Percentiles rank a stretch among this genome's conserved stretches.
These are phyloP conservation scores for Brevimyrus niger DNA, from an alignment of 2,113 vertebrate genomes.

Conservation along the genomic window DNA sequence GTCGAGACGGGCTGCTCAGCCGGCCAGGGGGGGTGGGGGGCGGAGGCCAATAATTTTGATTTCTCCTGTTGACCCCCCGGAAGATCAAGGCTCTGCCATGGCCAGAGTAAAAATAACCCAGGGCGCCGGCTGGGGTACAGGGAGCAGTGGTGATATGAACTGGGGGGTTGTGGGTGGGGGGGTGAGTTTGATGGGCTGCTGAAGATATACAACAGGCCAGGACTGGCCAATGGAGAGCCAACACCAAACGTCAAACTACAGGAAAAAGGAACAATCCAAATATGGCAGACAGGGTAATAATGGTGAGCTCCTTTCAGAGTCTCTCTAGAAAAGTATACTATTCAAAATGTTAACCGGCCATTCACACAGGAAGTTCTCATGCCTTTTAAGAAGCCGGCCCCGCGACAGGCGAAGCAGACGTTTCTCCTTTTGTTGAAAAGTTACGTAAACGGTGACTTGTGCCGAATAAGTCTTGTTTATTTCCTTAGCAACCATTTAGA, in stretches of 20 bases:
- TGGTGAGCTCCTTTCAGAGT: not conserved
- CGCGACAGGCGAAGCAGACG: not conserved
- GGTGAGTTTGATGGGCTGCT: not conserved
- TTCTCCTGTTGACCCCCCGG: not conserved
- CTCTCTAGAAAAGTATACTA: not conserved
- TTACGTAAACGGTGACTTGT: conserved; percentile 2
- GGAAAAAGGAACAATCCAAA: not conserved
- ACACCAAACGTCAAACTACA: not conserved
- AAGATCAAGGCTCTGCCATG: not conserved
- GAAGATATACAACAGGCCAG: not conserved
- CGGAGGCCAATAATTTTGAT: not conserved
- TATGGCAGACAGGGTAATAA: not conserved
- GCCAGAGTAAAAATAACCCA: not conserved
- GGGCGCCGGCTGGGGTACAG: not conserved
- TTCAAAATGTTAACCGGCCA: not conserved
- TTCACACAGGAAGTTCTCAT: not conserved
- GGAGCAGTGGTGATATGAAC: not conserved
- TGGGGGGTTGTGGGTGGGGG: not conserved
- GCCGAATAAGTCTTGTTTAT: not conserved
- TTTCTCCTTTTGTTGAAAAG: not conserved
- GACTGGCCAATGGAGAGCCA: not conserved
- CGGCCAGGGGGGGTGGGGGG: not conserved
- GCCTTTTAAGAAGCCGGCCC: not conserved
- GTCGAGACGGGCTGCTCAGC: too few species aligned
- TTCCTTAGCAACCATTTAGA: conserved; percentile 1